Evolutionary conservation across 2,888 invertebrate species (phyloP).

Genomic region (Caenorhabditis becei): DNA sequence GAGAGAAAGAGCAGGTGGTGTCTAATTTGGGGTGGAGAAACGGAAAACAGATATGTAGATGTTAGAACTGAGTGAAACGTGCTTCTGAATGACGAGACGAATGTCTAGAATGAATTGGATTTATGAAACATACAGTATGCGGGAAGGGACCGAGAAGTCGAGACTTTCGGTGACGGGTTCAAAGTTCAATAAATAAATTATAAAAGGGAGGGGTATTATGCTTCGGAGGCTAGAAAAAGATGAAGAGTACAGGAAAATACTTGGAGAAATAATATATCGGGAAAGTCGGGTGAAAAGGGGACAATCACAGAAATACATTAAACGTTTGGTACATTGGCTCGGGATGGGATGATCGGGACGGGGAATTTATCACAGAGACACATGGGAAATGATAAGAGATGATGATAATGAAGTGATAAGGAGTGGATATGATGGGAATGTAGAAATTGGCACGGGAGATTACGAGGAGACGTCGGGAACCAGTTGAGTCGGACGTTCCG

Average conservation of each 20-base stretch:
- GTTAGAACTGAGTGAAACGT: slow-evolving; percentile 11
- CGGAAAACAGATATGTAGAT: slow-evolving; percentile 7
- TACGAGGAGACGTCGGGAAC: slow-evolving; percentile 5
- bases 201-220: slow-evolving; percentile 18
- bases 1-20: background rate
- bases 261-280: background rate
- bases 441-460: slow-evolving; percentile 23
- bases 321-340: slow-evolving; percentile 28
- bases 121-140: slow-evolving; percentile 50
- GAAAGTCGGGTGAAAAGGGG: background rate
- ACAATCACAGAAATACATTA: slow-evolving; percentile 31
- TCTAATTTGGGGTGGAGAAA: background rate
- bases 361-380: slow-evolving; percentile 37
- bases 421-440: background rate
- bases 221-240: slow-evolving; percentile 1
- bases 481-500: slow-evolving; percentile 35
- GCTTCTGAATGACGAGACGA: background rate
- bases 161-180: background rate
- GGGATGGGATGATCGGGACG: slow-evolving; percentile 9
- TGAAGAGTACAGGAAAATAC: background rate
- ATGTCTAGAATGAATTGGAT: slow-evolving; percentile 42
- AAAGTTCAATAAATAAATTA: slow-evolving; percentile 30
- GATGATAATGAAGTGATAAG: slow-evolving; percentile 19
- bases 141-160: background rate
- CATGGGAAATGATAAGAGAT: slow-evolving; percentile 20